Evolutionary conservation across 2,113 vertebrate species (phyloP), one percentile per base, ranked within the genome.

Genomic region (Thymallus thymallus): DNA sequence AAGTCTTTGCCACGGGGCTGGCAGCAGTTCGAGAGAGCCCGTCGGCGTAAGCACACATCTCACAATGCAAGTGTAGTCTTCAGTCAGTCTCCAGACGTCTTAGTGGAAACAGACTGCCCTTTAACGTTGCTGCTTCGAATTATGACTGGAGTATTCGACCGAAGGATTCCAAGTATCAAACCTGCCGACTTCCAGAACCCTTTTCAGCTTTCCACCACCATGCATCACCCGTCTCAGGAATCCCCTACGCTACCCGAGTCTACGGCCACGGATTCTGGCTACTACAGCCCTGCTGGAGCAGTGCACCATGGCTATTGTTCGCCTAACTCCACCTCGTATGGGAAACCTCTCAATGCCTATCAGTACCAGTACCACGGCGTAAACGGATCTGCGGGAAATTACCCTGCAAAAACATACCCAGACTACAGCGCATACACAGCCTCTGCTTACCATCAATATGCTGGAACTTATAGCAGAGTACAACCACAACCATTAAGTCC

Each of bases 121-220:
- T 90, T 90, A 51, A 61, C 30, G 24, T 41, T 29, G 73, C 73
- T 48, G 24, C 22, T 79, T 69, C 79, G 74, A 91, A 92, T 86
- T 85, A 99, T 99, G 97, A 99, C 96, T 90, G 97, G 95, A 93
- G 96, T 98, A 90, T 99, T 98, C 93, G 97, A 99, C 93, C 94
- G 97, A 90, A 96, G 96, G 91, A 96, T 96, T 77, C 90, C 95
- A 87, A 95, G 92, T 91, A 95, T 97, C 87, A 95, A 97, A 91
- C 86, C 96, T 76, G 84, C 93, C 88, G 97, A 99, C 78, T 97
- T 98, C 87, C 96, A 95, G 92, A 93, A 92, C 90, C 93, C 96
- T 48, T 98, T 98, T 79, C 96, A 95, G 94, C 87, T 97, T 93
- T 85, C 96, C 92, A 85, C 94, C 94, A 94, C 94, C 94, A 94